Evolutionary conservation across 92 coral and sea anemone genomes (phyloP).

Genomic region (Diadumene lineata): DNA sequence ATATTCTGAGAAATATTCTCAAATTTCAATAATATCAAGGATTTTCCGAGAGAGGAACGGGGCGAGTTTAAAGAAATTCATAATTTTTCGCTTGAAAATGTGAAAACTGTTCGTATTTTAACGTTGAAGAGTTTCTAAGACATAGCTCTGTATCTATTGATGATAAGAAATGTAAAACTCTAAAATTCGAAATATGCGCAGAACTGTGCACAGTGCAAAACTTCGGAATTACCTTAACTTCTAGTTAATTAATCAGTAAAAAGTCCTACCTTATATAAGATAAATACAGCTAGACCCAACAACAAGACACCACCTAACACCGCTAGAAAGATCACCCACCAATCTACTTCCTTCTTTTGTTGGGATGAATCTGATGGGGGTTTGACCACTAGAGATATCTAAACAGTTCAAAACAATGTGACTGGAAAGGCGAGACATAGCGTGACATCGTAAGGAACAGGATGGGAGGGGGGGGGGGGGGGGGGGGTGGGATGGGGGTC

Average conservation of each 20-base stretch:
- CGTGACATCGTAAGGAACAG: background rate
- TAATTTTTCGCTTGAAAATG: too few species aligned
- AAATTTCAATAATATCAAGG: too few species aligned
- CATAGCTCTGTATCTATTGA: too few species aligned
- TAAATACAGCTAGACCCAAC: slow-evolving; percentile 36
- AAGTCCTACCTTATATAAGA: slow-evolving; percentile 52
- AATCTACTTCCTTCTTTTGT: slow-evolving; percentile 33
- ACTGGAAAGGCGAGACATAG: background rate
- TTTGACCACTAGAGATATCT: slow-evolving; percentile 32
- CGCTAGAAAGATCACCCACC: slow-evolving; percentile 64
- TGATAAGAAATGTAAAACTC: too few species aligned
- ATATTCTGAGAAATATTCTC: too few species aligned
- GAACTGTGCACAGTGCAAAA: too few species aligned
- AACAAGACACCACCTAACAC: slow-evolving; percentile 54
- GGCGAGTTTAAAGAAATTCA: too few species aligned
- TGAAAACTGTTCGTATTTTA: too few species aligned
- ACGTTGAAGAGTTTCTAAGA: too few species aligned
- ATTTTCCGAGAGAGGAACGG: too few species aligned
- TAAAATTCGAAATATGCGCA: too few species aligned
- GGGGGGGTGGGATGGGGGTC: background rate
- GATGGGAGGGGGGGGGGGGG: background rate
- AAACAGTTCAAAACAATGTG: background rate
- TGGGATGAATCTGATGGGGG: slow-evolving; percentile 20
- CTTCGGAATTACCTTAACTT: too few species aligned
- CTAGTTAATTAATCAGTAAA: background rate